phyloP scores from a whole-genome alignment of 2,888 invertebrate genomes.

The Ochlodes sylvanus region DNA sequence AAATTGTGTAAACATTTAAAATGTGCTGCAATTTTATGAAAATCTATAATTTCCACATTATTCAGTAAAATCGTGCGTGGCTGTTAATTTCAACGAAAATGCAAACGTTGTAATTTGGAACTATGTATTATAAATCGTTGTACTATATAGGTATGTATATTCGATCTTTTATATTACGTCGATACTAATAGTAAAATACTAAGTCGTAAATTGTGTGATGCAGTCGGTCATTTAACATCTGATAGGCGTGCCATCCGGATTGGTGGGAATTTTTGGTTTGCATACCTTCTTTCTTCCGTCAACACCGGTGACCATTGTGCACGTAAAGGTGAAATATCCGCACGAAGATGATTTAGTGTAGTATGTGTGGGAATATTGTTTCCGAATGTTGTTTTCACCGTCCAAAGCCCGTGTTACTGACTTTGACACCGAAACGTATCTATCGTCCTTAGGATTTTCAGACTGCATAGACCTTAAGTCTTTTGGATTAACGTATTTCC shows the following conservation, averaged over 20 bases:
- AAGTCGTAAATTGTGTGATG: background rate
- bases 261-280: slow-evolving; percentile 91
- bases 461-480: slow-evolving; percentile 68
- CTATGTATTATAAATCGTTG: background rate
- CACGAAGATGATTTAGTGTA: slow-evolving; percentile 95
- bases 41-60: too few relatives aligned
- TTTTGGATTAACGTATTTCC: slow-evolving; percentile 64
- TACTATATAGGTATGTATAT: too few relatives aligned
- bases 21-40: background rate
- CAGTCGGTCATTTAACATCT: slow-evolving; percentile 68
- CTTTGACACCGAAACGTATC: slow-evolving; percentile 92
- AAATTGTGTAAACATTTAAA: background rate
- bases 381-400: slow-evolving; percentile 86
- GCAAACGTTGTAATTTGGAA: too few relatives aligned
- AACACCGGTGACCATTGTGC: slow-evolving; percentile 91
- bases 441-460: slow-evolving; percentile 80
- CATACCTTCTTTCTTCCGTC: slow-evolving; percentile 93
- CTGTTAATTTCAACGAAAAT: too few relatives aligned
- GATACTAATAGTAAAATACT: slow-evolving; percentile 28
- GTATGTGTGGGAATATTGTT: slow-evolving; percentile 91
- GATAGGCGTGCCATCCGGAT: slow-evolving; percentile 90
- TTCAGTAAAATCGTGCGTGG: too few relatives aligned
- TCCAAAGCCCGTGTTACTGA: slow-evolving; percentile 91
- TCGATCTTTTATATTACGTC: too few relatives aligned
- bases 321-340: slow-evolving; percentile 94